Conservation (phyloP, 1,140 invertebrate genomes). For the Anadara kagoshimensis region DNA sequence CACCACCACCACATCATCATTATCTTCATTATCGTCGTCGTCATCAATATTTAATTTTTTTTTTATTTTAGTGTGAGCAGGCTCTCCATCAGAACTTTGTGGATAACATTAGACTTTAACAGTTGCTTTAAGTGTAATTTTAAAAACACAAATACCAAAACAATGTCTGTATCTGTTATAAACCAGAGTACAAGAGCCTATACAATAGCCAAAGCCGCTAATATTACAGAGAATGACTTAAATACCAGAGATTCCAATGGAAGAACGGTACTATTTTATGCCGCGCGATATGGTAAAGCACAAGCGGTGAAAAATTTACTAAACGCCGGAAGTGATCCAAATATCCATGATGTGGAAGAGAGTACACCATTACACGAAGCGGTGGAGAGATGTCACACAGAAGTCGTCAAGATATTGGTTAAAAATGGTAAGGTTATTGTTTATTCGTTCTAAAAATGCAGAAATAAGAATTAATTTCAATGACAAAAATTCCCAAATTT, state of each 20-base stretch:
- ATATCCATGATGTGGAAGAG: constrained; percentile 28
- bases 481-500: too few relatives aligned
- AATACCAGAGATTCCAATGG: constrained; percentile 37
- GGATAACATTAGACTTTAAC: too few relatives aligned
- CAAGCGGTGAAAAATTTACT: constrained; percentile 37
- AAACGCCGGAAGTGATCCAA: constrained; percentile 40
- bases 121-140: too few relatives aligned
- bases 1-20: too few relatives aligned
- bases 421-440: constrained; percentile 27
- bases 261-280: constrained; percentile 37
- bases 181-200: too few relatives aligned
- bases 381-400: constrained; percentile 33
- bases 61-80: too few relatives aligned
- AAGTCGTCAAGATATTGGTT: constrained; percentile 36
- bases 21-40: too few relatives aligned
- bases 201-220: constrained; percentile 23
- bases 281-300: constrained; percentile 33
- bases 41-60: too few relatives aligned
- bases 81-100: too few relatives aligned
- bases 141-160: too few relatives aligned
- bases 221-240: constrained; percentile 33
- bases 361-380: constrained; percentile 40
- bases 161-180: too few relatives aligned
- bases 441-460: not conserved
- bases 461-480: not conserved